Conservation (phyloP, 2,113 vertebrate species). For the Clarias magur region DNA sequence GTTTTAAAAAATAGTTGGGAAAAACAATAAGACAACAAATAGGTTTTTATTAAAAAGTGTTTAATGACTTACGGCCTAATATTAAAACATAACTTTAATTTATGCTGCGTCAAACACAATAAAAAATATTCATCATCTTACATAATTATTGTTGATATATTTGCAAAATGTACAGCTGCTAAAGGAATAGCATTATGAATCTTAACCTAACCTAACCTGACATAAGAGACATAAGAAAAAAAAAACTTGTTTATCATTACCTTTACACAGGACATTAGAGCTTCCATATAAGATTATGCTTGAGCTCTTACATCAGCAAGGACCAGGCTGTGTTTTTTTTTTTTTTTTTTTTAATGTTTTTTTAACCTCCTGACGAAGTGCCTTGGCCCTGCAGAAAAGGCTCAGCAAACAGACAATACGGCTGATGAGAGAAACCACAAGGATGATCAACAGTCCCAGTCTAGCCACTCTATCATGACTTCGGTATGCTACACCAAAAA, state of each 20-base stretch:
- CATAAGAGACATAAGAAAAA: no score
- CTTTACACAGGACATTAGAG: neutral
- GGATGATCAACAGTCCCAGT: neutral
- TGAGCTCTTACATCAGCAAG: neutral
- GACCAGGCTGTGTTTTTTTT: no score
- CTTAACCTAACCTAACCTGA: neutral
- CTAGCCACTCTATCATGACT: neutral
- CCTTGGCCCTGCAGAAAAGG: neutral
- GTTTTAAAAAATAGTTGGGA: neutral
- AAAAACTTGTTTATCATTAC: neutral
- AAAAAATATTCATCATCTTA: neutral
- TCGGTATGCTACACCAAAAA: neutral
- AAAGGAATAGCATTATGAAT: neutral
- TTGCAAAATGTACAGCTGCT: neutral
- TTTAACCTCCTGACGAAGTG: neutral
- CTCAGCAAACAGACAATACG: neutral
- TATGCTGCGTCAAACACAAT: neutral
- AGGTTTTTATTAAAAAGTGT: neutral
- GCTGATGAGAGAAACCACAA: neutral
- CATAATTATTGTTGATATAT: neutral
- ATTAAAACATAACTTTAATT: slow-evolving; percentile 1
- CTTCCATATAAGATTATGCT: neutral
- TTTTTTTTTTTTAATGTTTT: neutral
- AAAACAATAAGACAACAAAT: neutral
- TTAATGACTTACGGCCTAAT: neutral